Evolutionary conservation across 2,888 invertebrate genomes (phyloP).

Genomic region (Calliphora vomitoria): DNA sequence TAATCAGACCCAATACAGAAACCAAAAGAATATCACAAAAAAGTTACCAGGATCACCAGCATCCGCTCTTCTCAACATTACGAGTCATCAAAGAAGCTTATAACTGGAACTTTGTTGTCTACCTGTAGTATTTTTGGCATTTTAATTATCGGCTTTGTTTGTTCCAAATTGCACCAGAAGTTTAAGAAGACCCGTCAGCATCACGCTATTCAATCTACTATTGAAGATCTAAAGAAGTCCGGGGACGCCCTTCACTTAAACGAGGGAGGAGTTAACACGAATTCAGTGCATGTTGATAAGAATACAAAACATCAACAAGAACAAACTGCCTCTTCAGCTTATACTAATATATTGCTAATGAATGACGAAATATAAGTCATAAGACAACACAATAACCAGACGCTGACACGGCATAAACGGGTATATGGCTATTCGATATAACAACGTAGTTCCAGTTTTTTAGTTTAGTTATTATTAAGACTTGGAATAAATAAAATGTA

Average conservation of each 20-base stretch:
- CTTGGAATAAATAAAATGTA: neutral
- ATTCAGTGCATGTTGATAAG: no score
- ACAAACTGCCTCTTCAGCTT: neutral
- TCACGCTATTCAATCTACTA: no score
- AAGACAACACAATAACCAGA: neutral
- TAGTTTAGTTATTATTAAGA: neutral
- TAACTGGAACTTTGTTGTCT: no score
- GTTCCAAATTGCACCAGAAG: no score
- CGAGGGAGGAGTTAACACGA: no score
- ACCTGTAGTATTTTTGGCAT: no score
- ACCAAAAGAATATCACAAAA: slow-evolving; percentile 50
- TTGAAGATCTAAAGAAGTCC: no score
- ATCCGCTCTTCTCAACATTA: slow-evolving; percentile 50
- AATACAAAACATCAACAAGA: no score
- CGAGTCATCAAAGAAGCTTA: slow-evolving; percentile 67
- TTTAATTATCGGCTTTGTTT: no score
- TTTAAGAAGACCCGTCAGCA: no score
- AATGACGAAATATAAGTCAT: neutral
- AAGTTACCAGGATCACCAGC: slow-evolving; percentile 48
- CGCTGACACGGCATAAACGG: neutral
- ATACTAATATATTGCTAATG: neutral
- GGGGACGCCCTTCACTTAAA: no score
- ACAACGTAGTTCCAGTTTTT: neutral
- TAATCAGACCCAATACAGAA: slow-evolving; percentile 60
- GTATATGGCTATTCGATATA: neutral